phyloP scores from a whole-genome alignment of 2,888 invertebrate genomes.

The Coleophora flavipennella region DNA sequence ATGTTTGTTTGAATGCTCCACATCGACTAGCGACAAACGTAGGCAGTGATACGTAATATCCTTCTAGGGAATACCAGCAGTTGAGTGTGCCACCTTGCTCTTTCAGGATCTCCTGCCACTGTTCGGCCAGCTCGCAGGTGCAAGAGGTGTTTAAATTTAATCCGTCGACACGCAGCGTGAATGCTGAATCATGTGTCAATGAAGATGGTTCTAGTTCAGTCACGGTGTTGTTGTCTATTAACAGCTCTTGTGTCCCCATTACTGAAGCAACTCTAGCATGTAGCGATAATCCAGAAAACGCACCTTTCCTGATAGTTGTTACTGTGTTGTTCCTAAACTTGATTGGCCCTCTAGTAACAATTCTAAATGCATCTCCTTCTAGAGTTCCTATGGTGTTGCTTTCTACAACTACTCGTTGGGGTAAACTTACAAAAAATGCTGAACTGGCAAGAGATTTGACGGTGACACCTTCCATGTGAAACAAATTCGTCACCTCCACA shows the following conservation, averaged over 20 bases:
- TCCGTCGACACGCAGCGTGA: conserved; percentile 71
- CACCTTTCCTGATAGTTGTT: conserved; percentile 68
- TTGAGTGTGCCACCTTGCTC: conserved; percentile 48
- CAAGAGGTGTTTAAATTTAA: conserved; percentile 74
- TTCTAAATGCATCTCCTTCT: conserved; percentile 77
- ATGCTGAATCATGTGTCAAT: conserved; percentile 69
- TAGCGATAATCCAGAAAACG: conserved; percentile 74
- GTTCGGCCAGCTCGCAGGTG: conserved; percentile 62
- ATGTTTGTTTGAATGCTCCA: conserved; percentile 54
- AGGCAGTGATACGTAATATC: conserved; percentile 47
- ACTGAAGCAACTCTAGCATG: conserved; percentile 56
- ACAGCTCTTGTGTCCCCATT: conserved; percentile 60
- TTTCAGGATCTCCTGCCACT: conserved; percentile 43
- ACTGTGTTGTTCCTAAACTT: conserved; percentile 78
- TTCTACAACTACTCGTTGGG: conserved; percentile 74
- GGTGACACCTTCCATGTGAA: conserved; percentile 76
- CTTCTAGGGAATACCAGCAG: conserved; percentile 57
- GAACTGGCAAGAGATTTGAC: conserved; percentile 77
- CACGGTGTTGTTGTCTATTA: conserved; percentile 77
- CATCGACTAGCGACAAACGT: conserved; percentile 54
- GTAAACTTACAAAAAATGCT: conserved; percentile 78
- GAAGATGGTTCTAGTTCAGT: conserved; percentile 69
- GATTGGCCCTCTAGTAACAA: conserved; percentile 74
- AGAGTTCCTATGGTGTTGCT: conserved; percentile 72
- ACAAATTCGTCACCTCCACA: conserved; percentile 77